phyloP scores from a whole-genome alignment of 2,113 vertebrate species.

The Penelope pileata region DNA sequence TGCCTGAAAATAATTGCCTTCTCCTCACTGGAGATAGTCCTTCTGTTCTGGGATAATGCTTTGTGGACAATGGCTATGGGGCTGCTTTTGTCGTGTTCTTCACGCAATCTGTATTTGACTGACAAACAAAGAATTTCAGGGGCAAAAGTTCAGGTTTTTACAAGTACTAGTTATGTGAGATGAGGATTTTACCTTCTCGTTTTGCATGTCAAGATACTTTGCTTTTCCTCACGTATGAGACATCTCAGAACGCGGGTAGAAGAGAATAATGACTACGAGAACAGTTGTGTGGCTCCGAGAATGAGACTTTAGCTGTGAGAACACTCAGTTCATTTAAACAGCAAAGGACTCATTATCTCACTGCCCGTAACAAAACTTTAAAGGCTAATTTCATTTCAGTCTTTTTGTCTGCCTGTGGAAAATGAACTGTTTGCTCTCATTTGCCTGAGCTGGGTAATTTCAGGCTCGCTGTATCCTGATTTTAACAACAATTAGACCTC shows the following conservation, averaged over 20 bases:
- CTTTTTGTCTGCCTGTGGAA: slow-evolving; percentile 55
- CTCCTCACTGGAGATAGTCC: slow-evolving; percentile 1
- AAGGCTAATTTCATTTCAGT: slow-evolving; percentile 67
- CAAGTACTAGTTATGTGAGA: slow-evolving; percentile 38
- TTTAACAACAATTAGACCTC: slow-evolving; percentile 55
- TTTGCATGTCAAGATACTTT: slow-evolving; percentile 52
- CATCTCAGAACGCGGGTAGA: slow-evolving; percentile 39
- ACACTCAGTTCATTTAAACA: slow-evolving; percentile 64
- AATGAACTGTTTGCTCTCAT: slow-evolving; percentile 50
- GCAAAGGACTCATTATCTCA: slow-evolving; percentile 64
- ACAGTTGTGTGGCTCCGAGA: slow-evolving; percentile 29
- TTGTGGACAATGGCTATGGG: background rate
- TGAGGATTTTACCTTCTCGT: too few relatives aligned
- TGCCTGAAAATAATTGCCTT: slow-evolving; percentile 41
- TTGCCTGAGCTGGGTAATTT: slow-evolving; percentile 58
- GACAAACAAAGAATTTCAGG: slow-evolving; percentile 58
- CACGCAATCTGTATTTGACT: slow-evolving; percentile 48
- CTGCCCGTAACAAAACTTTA: slow-evolving; percentile 58
- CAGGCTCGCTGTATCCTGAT: slow-evolving; percentile 7
- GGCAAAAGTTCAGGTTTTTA: slow-evolving; percentile 47
- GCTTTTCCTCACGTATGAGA: slow-evolving; percentile 24
- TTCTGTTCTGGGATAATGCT: slow-evolving; percentile 28
- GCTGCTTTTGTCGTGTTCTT: slow-evolving; percentile 46
- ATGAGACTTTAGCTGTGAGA: slow-evolving; percentile 60
- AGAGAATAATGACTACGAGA: slow-evolving; percentile 37